phyloP scores from a whole-genome alignment of 2,113 vertebrate genomes.

The Aplodontia rufa region DNA sequence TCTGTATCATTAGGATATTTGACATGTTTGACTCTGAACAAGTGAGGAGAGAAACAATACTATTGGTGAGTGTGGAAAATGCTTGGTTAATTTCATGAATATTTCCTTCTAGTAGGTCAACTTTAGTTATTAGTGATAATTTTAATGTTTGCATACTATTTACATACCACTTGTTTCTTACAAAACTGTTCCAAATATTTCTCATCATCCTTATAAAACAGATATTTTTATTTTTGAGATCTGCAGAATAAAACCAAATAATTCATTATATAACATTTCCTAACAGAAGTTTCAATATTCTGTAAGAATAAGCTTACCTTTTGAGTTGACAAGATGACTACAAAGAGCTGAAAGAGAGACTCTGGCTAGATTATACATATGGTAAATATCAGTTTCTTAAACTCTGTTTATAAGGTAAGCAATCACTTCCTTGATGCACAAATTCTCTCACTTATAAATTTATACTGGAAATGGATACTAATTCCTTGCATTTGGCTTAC shows the following conservation, averaged over 20 bases:
- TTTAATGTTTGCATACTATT: neutral
- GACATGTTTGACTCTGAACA: neutral
- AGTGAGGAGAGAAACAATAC: neutral
- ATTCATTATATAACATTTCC: neutral
- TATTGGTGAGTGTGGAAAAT: neutral
- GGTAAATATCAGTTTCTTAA: constrained; percentile 47
- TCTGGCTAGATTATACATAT: neutral
- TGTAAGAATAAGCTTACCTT: neutral
- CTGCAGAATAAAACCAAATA: neutral
- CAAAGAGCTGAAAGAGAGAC: neutral
- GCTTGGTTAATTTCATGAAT: neutral
- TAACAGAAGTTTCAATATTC: neutral
- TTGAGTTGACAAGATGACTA: neutral
- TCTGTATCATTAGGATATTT: neutral
- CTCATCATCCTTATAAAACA: neutral
- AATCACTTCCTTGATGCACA: constrained; percentile 68
- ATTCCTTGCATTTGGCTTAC: constrained; percentile 54
- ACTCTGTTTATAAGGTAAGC: constrained; percentile 54
- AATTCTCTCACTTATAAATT: constrained; percentile 60
- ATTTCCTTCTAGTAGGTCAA: neutral
- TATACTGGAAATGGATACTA: constrained; percentile 70
- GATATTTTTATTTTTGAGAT: neutral
- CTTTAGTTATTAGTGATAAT: neutral
- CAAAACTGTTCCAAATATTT: neutral
- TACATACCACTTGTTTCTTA: neutral